Evolutionary conservation across 1,140 invertebrate genomes (phyloP), one percentile per base, ranked within the genome.

Genomic region (Eriocheir sinensis): DNA sequence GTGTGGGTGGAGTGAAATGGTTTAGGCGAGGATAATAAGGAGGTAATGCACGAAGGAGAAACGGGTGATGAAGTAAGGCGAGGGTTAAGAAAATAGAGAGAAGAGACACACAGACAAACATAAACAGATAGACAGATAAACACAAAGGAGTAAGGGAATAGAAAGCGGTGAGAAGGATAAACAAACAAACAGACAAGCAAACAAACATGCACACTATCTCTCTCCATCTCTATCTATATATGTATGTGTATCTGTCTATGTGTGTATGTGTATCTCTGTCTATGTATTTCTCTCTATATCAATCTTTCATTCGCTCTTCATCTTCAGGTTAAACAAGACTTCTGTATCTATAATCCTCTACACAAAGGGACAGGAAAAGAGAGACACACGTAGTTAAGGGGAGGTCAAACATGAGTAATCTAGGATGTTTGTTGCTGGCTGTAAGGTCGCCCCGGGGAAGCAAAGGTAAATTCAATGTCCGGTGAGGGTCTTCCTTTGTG

Each of bases 241-340:
- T 90, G 41, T 90, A n/a, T 90, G 89, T 90, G 89, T 90, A n/a
- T 90, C 38, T 90, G 89, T 90, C 2, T 90, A n/a, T 90, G 89
- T 90, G 89, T 90, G 89, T 90, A 40, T 90, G 89, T 90, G 89
- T 90, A 40, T 90, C 38, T 90, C 38, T 90, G 89, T 90, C 38
- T 48, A 40, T 88, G 85, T 88, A 32, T 88, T 9, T 88, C 12
- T 81, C 4, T 81, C 4, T 81, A 27, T 81, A 27, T 81, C 4
- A 48, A 15, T 6, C 44, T 48, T 15, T n/a, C 27, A n/a, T n/a
- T n/a, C 8, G 1, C n/a, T n/a, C n/a, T n/a, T n/a, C n/a, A n/a
- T n/a, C n/a, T n/a, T n/a, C n/a, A n/a, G n/a, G n/a, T n/a, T n/a
- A n/a, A n/a, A n/a, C n/a, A n/a, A n/a, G n/a, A n/a, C n/a, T n/a